phyloP scores from a whole-genome alignment of 2,888 invertebrate genomes.

The Corythucha ciliata region DNA sequence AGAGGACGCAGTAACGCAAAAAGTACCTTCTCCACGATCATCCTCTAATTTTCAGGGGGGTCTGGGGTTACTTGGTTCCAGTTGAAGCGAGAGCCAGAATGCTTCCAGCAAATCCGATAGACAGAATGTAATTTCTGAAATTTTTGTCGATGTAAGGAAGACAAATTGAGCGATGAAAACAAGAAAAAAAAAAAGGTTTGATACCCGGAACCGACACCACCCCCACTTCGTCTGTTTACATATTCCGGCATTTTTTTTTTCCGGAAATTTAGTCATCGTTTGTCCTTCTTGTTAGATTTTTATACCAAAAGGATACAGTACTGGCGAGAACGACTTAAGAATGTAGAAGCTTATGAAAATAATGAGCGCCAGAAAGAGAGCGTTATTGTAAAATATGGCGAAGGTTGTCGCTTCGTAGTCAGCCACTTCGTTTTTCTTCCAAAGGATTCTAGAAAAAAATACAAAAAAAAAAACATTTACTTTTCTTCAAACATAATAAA shows the following conservation, averaged over 20 bases:
- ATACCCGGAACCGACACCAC: background rate
- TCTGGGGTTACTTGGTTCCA: conserved; percentile 69
- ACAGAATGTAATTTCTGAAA: conserved; percentile 79
- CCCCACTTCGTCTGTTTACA: too few relatives aligned
- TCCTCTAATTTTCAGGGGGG: too few relatives aligned
- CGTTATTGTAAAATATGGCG: conserved; percentile 98
- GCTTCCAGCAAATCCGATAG: conserved; percentile 81
- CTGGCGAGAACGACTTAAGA: conserved; percentile 76
- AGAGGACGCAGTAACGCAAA: too few relatives aligned
- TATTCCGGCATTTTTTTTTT: too few relatives aligned
- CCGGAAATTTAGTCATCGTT: too few relatives aligned
- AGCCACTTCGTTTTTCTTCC: conserved; percentile 99
- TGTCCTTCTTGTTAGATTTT: background rate
- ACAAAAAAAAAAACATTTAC: background rate
- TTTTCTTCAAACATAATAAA: background rate
- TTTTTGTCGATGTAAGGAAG: background rate
- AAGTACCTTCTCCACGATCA: too few relatives aligned
- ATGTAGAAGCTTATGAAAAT: conserved; percentile 91
- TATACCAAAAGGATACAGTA: conserved; percentile 60
- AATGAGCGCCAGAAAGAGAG: conserved; percentile 84
- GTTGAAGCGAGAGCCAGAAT: conserved; percentile 92
- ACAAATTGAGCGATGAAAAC: background rate
- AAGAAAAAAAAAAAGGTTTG: background rate
- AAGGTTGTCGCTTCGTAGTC: conserved; percentile 99
- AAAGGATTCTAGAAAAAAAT: conserved; percentile 67